phyloP scores from a whole-genome alignment of 2,888 invertebrate genomes.

The Coleophora deauratella region DNA sequence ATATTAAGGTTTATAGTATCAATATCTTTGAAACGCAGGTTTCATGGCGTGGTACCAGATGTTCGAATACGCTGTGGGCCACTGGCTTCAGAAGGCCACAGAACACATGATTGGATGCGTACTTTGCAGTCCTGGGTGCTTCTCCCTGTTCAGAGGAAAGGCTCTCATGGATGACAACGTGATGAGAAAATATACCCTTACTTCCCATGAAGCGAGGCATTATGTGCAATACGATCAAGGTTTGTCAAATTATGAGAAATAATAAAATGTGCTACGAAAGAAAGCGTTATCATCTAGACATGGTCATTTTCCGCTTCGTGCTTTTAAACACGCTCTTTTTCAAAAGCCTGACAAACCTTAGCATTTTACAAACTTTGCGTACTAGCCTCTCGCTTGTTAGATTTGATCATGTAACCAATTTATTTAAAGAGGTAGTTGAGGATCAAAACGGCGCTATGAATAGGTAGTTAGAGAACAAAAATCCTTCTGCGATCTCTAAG shows the following conservation, averaged over 20 bases:
- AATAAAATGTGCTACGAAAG: no score
- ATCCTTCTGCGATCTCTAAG: no score
- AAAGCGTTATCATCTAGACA: no score
- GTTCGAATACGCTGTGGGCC: slow-evolving; percentile 93
- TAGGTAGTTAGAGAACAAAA: no score
- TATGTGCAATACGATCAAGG: slow-evolving; percentile 95
- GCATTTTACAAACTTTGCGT: no score
- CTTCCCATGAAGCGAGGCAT: slow-evolving; percentile 84
- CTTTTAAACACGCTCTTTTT: no score
- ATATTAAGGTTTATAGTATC: not conserved
- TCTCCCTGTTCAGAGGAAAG: slow-evolving; percentile 90
- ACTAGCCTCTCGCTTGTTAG: no score
- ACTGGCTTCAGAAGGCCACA: slow-evolving; percentile 94
- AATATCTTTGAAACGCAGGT: slow-evolving; percentile 50
- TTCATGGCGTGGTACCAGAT: slow-evolving; percentile 91
- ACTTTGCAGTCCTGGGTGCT: slow-evolving; percentile 93
- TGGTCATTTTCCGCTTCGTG: no score
- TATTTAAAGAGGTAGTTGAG: no score
- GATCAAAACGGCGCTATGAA: no score
- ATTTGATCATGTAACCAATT: no score
- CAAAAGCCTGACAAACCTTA: no score
- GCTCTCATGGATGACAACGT: slow-evolving; percentile 94
- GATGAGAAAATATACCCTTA: slow-evolving; percentile 89
- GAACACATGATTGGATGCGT: slow-evolving; percentile 94
- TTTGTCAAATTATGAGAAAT: slow-evolving; percentile 32